phyloP scores from a whole-genome alignment of 1,140 invertebrate species.

The Drusus annulatus region DNA sequence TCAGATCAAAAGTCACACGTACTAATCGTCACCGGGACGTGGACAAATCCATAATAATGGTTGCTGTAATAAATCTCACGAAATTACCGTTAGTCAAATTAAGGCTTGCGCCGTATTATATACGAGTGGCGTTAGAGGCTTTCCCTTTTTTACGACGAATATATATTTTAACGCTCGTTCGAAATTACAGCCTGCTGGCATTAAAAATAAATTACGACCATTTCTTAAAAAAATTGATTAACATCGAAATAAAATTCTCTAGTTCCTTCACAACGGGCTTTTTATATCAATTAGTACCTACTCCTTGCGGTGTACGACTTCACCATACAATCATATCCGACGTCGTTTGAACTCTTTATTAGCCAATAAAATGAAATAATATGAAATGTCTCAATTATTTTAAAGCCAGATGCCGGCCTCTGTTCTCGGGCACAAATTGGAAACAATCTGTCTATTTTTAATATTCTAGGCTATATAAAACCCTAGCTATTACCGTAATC shows the following conservation, averaged over 20 bases:
- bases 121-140: not conserved
- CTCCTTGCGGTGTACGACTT: too few relatives aligned
- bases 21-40: not conserved
- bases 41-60: constrained; percentile 14
- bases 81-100: constrained; percentile 20
- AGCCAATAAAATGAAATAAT: too few relatives aligned
- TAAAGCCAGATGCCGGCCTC: too few relatives aligned
- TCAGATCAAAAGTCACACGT: not conserved
- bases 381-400: too few relatives aligned
- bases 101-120: not conserved
- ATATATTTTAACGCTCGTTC: constrained; percentile 12
- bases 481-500: too few relatives aligned
- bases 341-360: too few relatives aligned
- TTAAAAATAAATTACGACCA: not conserved
- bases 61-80: constrained; percentile 6
- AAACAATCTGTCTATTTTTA: too few relatives aligned
- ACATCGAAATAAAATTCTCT: constrained; percentile 19
- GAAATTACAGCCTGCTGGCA: constrained; percentile 27
- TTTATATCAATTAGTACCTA: too few relatives aligned
- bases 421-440: too few relatives aligned
- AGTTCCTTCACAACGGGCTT: too few relatives aligned
- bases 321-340: too few relatives aligned
- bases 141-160: constrained; percentile 18
- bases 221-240: constrained; percentile 24
- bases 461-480: too few relatives aligned